Conservation (phyloP, 35 echinoderm and acorn worm genomes). For the Stichopus chloronotus region DNA sequence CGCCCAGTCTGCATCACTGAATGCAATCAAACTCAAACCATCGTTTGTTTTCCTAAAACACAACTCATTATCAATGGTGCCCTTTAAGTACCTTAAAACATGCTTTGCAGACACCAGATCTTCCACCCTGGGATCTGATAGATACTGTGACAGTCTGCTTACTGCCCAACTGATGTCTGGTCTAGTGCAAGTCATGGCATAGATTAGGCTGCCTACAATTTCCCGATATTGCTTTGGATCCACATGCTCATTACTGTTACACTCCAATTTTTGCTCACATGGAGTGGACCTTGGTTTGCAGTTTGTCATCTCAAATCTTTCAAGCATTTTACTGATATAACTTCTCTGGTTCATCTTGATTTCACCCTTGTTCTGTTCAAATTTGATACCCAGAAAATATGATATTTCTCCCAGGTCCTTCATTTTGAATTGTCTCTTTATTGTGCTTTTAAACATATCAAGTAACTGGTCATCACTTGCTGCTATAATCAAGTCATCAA, state of each 20-base stretch:
- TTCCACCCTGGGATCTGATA: slow-evolving; percentile 50
- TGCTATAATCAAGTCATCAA: slow-evolving; percentile 58
- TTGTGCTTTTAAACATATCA: slow-evolving; percentile 29
- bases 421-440: slow-evolving; percentile 23
- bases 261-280: slow-evolving; percentile 62
- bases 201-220: slow-evolving; percentile 58
- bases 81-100: slow-evolving; percentile 59
- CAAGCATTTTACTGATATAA: slow-evolving; percentile 55
- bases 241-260: slow-evolving; percentile 21
- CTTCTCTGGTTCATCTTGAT: slow-evolving; percentile 43
- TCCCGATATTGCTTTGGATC: slow-evolving; percentile 56
- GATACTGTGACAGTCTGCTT: slow-evolving; percentile 63
- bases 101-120: slow-evolving; percentile 35
- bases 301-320: slow-evolving; percentile 44
- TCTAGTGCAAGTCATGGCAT: slow-evolving; percentile 64
- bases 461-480: slow-evolving; percentile 32
- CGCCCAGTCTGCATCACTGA: slow-evolving; percentile 51
- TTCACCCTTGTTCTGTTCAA: slow-evolving; percentile 6
- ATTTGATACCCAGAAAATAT: slow-evolving; percentile 53
- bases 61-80: slow-evolving; percentile 33
- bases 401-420: slow-evolving; percentile 40
- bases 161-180: slow-evolving; percentile 65
- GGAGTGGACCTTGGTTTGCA: too few relatives aligned
- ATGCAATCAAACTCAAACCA: slow-evolving; percentile 35
- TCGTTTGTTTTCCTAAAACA: slow-evolving; percentile 27